Percentiles rank a stretch among this genome's conserved stretches.
These are phyloP conservation scores for Leucoptera coffeella DNA, from an alignment of 2,888 invertebrate genomes.

Conservation along the genomic window DNA sequence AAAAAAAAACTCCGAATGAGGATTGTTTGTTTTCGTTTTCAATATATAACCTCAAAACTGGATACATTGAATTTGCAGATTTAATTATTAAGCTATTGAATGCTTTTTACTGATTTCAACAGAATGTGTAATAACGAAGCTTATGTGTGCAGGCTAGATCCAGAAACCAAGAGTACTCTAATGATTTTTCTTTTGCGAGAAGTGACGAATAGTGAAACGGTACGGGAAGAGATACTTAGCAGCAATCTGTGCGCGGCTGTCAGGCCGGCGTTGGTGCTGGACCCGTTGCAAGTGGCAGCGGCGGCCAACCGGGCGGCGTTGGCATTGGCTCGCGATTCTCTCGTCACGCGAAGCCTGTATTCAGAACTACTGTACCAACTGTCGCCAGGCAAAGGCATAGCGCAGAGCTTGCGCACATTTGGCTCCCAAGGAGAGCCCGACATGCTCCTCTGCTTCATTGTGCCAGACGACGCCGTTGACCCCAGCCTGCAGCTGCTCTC, in stretches of 20 bases:
- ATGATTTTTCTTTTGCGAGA: slow-evolving; percentile 50
- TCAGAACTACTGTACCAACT: slow-evolving; percentile 65
- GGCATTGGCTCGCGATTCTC: slow-evolving; percentile 27
- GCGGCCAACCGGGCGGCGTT: slow-evolving; percentile 63
- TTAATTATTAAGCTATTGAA: too few species aligned
- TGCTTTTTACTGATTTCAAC: too few species aligned
- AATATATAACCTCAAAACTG: too few species aligned
- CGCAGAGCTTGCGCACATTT: slow-evolving; percentile 60
- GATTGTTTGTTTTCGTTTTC: too few species aligned
- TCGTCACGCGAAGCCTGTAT: slow-evolving; percentile 57
- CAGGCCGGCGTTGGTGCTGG: slow-evolving; percentile 54
- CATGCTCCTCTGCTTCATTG: slow-evolving; percentile 24
- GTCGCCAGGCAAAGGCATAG: slow-evolving; percentile 63
- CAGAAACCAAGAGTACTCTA: slow-evolving; percentile 25
- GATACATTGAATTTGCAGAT: too few species aligned
- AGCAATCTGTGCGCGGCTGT: slow-evolving; percentile 55
- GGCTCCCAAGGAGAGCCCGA: slow-evolving; percentile 40
- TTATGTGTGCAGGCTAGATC: slow-evolving; percentile 29
- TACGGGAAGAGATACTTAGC: slow-evolving; percentile 47
- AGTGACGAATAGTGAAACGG: slow-evolving; percentile 50
- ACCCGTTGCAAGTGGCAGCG: slow-evolving; percentile 53
- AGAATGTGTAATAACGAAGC: too few species aligned
- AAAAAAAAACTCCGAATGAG: too few species aligned
- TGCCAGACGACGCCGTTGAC: too few species aligned
- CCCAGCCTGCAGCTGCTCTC: too few species aligned